Base-by-base conservation (phyloP, 2,113 vertebrate genomes). In the Datnioides undecimradiatus region DNA sequence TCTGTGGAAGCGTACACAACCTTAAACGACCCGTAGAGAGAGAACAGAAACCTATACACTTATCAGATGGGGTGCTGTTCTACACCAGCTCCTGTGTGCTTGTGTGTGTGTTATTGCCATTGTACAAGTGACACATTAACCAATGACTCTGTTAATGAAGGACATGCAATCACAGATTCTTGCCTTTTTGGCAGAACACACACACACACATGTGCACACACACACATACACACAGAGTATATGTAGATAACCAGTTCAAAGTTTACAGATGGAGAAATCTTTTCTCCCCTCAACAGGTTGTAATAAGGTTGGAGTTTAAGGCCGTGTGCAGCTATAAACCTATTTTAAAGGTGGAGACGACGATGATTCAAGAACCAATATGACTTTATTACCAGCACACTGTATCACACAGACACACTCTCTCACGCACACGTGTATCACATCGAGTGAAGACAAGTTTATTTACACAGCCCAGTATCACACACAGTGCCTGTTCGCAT, bases 71-170 rank as follows among this genome's bases (percentile, higher is more conserved):
- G 71, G 69, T 83, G 62, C 73, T 21, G 5, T 73, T 75, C 45
- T 58, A 34, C 54, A 73, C 25, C 68, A 81, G 21, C 34, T n/a
- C 40, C 23, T 80, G 70, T 85, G 65, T 63, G 29, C 66, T 31
- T 59, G 14, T 58, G 36, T 67, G 57, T 64, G 81, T 43, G 41
- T 54, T 65, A 78, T 68, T 76, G 77, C 80, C 51, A 83, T 82
- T 80, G 83, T 80, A 82, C 72, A 64, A 82, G 92, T 92, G 58
- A 92, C 73, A 90, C 85, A 94, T 94, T 94, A 93, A 94, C 92
- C 88, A 88, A 73, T 68, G 77, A 83, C 88, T 92, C 82, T 91
- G 93, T 94, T 91, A 93, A 93, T 90, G 88, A 92, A 90, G 90
- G 88, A 93, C 90, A 41, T 57, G 80, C 70, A 90, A 90, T 92